Evolutionary conservation across 2,113 vertebrate genomes (phyloP).

Genomic region (Elaphurus davidianus): DNA sequence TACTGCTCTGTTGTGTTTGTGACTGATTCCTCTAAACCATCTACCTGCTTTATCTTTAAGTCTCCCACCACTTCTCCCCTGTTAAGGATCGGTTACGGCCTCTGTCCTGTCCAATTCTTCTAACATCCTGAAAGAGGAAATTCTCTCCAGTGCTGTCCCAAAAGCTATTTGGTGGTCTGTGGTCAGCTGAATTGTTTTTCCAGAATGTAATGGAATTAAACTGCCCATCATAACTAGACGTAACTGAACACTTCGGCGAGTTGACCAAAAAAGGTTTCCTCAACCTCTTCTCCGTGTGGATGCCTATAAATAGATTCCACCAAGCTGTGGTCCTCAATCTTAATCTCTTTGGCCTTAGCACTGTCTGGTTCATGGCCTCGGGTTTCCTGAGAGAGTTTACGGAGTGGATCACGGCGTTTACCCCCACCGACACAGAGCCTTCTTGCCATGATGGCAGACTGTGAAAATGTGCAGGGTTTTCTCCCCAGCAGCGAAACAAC

Average conservation of each 20-base stretch:
- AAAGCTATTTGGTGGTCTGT: neutral
- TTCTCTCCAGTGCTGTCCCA: neutral
- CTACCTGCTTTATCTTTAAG: neutral
- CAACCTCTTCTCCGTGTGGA: neutral
- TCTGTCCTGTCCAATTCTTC: neutral
- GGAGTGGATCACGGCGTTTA: accelerated
- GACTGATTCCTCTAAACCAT: neutral
- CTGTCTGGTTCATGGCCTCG: neutral
- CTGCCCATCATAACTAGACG: neutral
- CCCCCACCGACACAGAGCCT: accelerated
- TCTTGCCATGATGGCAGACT: accelerated
- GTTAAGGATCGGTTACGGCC: neutral
- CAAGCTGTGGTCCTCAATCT: accelerated
- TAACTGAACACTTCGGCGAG: neutral
- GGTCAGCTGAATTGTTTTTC: neutral
- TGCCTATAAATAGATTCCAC: neutral
- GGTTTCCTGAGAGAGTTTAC: neutral
- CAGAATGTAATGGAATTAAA: neutral
- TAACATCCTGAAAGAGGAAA: neutral
- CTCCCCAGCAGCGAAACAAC: neutral
- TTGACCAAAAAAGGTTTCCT: conserved; percentile 23
- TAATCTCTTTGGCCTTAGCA: neutral
- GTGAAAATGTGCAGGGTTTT: neutral
- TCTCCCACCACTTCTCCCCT: neutral
- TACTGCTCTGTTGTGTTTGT: neutral